These are phyloP conservation scores for Haemorhous mexicanus DNA, from an alignment of 2,113 vertebrate genomes.

Conservation along the genomic window DNA sequence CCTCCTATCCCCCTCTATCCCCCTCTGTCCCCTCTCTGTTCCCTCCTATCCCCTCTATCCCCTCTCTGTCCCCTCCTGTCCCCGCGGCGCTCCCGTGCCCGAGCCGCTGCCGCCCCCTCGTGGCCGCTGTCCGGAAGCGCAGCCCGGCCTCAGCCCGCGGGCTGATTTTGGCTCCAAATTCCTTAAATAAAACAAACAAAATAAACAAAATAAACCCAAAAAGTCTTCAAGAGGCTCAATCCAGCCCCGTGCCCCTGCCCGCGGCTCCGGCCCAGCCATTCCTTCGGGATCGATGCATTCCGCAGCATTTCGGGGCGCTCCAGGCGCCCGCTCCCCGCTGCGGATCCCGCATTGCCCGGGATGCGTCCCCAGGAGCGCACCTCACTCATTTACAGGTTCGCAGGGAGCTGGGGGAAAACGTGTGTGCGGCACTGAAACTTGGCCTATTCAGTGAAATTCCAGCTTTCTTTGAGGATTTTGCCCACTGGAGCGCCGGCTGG, in stretches of 20 bases:
- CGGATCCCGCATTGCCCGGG: not conserved
- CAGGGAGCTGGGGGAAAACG: not conserved
- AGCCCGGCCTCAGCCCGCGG: not conserved
- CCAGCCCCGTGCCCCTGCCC: too few relatives aligned
- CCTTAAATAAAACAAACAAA: not conserved
- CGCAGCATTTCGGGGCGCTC: not conserved
- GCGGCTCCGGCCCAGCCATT: not conserved
- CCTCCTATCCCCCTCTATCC: too few relatives aligned
- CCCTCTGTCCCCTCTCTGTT: too few relatives aligned
- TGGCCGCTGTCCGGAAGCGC: rapidly evolving
- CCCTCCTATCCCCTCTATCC: too few relatives aligned
- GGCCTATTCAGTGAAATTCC: not conserved
- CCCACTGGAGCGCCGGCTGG: not conserved
- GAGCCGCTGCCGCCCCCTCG: not conserved
- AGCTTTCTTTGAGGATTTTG: not conserved
- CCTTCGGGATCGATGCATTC: not conserved
- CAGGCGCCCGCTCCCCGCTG: not conserved
- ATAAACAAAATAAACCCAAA: not conserved
- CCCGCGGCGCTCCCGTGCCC: not conserved
- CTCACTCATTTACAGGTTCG: rapidly evolving
- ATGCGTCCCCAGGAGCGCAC: too few relatives aligned
- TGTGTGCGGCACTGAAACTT: not conserved
- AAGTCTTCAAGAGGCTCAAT: rapidly evolving
- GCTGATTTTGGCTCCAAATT: not conserved
- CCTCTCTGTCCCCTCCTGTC: not conserved